These are phyloP conservation scores for Mesitornis unicolor DNA, from an alignment of 2,113 vertebrate genomes.

Conservation along the genomic window DNA sequence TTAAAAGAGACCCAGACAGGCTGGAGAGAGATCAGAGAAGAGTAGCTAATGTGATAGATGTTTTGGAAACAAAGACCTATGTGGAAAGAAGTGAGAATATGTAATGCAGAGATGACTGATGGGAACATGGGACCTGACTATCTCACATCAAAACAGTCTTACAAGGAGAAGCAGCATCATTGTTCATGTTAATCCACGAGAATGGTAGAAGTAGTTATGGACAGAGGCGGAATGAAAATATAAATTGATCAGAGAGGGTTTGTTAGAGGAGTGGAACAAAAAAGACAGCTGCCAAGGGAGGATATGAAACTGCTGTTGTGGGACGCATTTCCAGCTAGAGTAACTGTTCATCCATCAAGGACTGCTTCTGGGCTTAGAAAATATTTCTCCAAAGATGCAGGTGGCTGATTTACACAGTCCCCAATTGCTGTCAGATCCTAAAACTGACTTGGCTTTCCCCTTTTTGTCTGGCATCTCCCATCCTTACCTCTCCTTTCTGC, in stretches of 20 bases:
- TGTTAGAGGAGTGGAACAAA: background rate
- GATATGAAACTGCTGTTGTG: background rate
- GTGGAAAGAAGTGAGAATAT: slow-evolving; percentile 7
- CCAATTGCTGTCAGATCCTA: background rate
- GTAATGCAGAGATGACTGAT: slow-evolving; percentile 10
- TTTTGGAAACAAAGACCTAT: slow-evolving; percentile 15
- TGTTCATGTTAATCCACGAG: background rate
- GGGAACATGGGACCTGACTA: background rate
- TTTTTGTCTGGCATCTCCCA: background rate
- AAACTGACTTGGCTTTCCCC: background rate
- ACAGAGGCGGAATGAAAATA: background rate
- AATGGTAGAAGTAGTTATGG: background rate
- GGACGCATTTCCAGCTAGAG: background rate
- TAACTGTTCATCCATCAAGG: background rate
- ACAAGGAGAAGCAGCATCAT: background rate
- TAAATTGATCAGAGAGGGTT: background rate
- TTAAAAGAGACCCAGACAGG: background rate
- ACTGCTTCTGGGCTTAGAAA: background rate
- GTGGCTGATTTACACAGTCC: background rate
- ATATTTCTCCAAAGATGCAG: background rate
- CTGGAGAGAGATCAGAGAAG: slow-evolving; percentile 34
- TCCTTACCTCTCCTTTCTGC: background rate
- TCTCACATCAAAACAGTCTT: background rate
- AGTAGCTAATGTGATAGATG: background rate
- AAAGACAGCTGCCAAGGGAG: background rate